phyloP scores from a whole-genome alignment of 2,113 vertebrate species.

The Eleginops maclovinus region DNA sequence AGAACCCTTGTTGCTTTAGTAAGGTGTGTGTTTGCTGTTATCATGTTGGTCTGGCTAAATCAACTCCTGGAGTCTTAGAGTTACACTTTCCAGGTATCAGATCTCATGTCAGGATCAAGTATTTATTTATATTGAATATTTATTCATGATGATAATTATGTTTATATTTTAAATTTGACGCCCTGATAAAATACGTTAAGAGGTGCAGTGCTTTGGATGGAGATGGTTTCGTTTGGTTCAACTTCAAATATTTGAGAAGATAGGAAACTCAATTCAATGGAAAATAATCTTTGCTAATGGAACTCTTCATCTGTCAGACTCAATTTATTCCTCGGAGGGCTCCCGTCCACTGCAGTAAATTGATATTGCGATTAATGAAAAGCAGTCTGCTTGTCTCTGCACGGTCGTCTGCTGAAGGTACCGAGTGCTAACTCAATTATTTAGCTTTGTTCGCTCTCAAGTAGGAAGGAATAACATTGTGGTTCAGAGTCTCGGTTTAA shows the following conservation, averaged over 20 bases:
- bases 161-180: too few species aligned
- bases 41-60: too few species aligned
- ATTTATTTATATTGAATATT: too few species aligned
- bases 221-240: neutral
- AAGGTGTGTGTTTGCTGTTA: too few species aligned
- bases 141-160: too few species aligned
- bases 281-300: neutral
- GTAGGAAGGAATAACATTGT: conserved; percentile 2
- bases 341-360: neutral
- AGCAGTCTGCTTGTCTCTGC: neutral
- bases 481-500: neutral
- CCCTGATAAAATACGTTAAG: too few species aligned
- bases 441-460: neutral
- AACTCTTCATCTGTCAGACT: neutral
- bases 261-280: neutral
- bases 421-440: neutral
- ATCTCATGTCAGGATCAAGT: too few species aligned
- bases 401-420: too few species aligned
- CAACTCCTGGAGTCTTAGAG: too few species aligned
- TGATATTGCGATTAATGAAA: conserved; percentile 7
- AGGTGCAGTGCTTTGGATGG: too few species aligned
- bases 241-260: neutral
- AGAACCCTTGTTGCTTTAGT: too few species aligned
- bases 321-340: neutral
- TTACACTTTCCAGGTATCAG: too few species aligned